A percentile compares a stretch with the other conserved stretches of the same genome.
These are phyloP conservation scores for Orchesellides sinensis DNA, from an alignment of 2,888 invertebrate genomes.

Conservation along the genomic window DNA sequence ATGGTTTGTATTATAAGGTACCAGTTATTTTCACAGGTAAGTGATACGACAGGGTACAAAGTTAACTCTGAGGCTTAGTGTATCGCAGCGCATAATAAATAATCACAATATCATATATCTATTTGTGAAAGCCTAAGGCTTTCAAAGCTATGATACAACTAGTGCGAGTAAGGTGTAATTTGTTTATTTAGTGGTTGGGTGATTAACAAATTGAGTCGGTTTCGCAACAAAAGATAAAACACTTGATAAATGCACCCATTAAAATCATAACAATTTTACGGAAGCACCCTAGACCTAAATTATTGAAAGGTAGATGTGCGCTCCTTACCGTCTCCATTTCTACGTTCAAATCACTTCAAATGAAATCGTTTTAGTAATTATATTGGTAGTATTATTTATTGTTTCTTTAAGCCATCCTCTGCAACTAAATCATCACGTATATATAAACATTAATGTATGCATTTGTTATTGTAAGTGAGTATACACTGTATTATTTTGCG, in stretches of 20 bases:
- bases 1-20: too few species aligned
- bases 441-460: neutral
- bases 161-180: neutral
- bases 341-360: too few species aligned
- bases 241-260: constrained; percentile 10
- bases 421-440: neutral
- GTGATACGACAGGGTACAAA: too few species aligned
- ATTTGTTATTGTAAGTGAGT: too few species aligned
- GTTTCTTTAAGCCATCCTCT: neutral
- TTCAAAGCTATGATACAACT: neutral
- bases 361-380: neutral
- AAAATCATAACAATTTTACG: too few species aligned
- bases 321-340: too few species aligned
- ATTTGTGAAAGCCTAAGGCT: neutral
- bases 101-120: too few species aligned
- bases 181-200: neutral
- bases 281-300: too few species aligned
- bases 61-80: too few species aligned
- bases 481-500: neutral
- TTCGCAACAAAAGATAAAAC: neutral
- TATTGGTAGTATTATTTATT: neutral
- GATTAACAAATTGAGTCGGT: constrained; percentile 12
- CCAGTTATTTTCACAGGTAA: too few species aligned
- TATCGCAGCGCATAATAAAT: too few species aligned
- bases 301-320: too few species aligned